These are phyloP conservation scores for Micrasema minimum DNA, from an alignment of 1,140 invertebrate species.

Conservation along the genomic window DNA sequence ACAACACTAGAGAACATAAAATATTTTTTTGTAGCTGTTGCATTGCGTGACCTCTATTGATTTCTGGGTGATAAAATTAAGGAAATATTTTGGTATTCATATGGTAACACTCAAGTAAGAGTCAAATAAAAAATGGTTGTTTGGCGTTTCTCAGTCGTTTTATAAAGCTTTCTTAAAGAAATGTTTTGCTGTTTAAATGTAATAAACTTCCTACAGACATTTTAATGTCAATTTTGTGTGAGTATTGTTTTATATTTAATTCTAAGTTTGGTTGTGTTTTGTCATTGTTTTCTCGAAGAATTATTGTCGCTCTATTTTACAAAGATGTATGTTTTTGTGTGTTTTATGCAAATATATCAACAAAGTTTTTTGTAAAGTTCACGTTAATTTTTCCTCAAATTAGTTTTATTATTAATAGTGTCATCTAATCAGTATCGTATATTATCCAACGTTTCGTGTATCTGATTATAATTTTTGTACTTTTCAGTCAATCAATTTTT, in stretches of 20 bases:
- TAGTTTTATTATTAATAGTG: not conserved
- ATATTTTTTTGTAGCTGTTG: no score
- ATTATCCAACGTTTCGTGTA: no score
- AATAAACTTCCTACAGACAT: conserved; percentile 20
- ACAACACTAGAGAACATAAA: no score
- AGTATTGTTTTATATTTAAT: conserved; percentile 7
- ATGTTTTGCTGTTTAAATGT: conserved; percentile 36
- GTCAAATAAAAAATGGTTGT: conserved; percentile 47
- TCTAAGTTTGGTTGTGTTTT: conserved; percentile 3
- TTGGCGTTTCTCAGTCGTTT: conserved; percentile 38
- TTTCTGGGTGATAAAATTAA: conserved; percentile 17
- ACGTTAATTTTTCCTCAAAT: no score
- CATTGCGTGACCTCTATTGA: conserved; percentile 16
- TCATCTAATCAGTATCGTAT: no score
- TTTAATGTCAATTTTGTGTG: conserved; percentile 17
- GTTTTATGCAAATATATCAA: conserved; percentile 2
- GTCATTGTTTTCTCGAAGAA: conserved; percentile 5
- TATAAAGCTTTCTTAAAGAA: conserved; percentile 32
- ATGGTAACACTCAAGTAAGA: conserved; percentile 39
- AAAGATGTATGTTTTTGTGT: conserved; percentile 23
- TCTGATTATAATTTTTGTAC: not conserved
- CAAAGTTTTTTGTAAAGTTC: not conserved
- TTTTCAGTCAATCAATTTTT: not conserved
- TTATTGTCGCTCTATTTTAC: conserved; percentile 30
- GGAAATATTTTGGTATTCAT: not conserved